Conservation (phyloP, 1,140 invertebrate species). For the Diploscapter pachys region DNA sequence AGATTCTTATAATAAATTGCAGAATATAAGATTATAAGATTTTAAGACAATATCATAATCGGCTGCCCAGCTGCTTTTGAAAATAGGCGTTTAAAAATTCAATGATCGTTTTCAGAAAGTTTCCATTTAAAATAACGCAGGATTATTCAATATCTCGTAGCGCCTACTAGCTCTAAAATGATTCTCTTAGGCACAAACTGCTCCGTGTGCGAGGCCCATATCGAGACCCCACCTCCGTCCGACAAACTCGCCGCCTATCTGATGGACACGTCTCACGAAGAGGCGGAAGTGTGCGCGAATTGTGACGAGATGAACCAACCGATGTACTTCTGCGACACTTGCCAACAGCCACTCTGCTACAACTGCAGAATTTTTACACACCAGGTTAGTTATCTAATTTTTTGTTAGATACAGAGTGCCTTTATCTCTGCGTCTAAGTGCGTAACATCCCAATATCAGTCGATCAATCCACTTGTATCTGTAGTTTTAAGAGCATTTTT, state of each 20-base stretch:
- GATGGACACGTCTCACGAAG: slow-evolving; percentile 50
- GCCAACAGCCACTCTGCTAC: slow-evolving; percentile 54
- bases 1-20: too few relatives aligned
- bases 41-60: too few relatives aligned
- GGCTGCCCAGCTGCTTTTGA: neutral
- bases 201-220: neutral
- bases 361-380: slow-evolving; percentile 45
- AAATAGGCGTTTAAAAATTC: neutral
- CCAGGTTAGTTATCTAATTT: slow-evolving; percentile 27
- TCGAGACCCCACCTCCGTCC: slow-evolving; percentile 19
- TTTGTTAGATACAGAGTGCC: too few relatives aligned
- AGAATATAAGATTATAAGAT: too few relatives aligned
- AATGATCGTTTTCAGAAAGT: neutral
- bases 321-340: slow-evolving; percentile 58
- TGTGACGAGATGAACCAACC: slow-evolving; percentile 54
- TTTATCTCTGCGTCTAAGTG: too few relatives aligned
- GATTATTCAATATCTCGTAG: neutral
- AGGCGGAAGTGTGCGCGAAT: slow-evolving; percentile 54
- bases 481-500: too few relatives aligned
- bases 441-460: too few relatives aligned
- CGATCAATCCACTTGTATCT: too few relatives aligned
- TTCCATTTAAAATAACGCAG: neutral
- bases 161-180: neutral
- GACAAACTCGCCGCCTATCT: slow-evolving; percentile 47
- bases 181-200: neutral